Percentiles rank a stretch among this genome's conserved stretches.
These are phyloP conservation scores for Drosophila acutilabella DNA, from an alignment of 2,888 invertebrate species.

Conservation along the genomic window DNA sequence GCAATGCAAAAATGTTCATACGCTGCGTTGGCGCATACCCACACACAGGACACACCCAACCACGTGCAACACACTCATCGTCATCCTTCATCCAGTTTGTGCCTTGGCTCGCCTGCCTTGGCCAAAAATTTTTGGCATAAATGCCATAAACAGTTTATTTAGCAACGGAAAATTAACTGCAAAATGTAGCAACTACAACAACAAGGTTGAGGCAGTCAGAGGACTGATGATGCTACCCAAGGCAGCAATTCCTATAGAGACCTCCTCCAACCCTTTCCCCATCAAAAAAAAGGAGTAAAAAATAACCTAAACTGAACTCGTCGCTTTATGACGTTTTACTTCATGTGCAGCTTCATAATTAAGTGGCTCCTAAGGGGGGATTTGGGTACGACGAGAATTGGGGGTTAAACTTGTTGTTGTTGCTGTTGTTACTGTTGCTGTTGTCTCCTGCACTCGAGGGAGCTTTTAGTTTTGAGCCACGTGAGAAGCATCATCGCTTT, in stretches of 20 bases:
- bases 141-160: constrained; percentile 83
- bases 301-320: constrained; percentile 50
- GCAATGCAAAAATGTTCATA: constrained; percentile 65
- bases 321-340: constrained; percentile 81
- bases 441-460: constrained; percentile 69
- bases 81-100: constrained; percentile 54
- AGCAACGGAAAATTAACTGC: constrained; percentile 83
- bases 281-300: constrained; percentile 24
- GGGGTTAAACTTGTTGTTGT: constrained; percentile 28
- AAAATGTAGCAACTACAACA: constrained; percentile 66
- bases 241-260: constrained; percentile 53
- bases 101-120: constrained; percentile 39
- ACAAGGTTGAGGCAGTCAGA: constrained; percentile 49
- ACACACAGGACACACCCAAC: constrained; percentile 15
- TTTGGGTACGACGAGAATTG: background rate
- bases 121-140: constrained; percentile 80
- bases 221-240: constrained; percentile 70
- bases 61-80: constrained; percentile 46
- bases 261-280: too few species aligned
- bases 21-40: constrained; percentile 17
- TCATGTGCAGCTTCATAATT: constrained; percentile 80
- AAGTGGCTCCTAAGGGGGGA: constrained; percentile 62
- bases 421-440: constrained; percentile 27
- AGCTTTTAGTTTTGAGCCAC: constrained; percentile 80
- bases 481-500: constrained; percentile 76